phyloP scores from a whole-genome alignment of 1,140 invertebrate species.

The Halyomorpha halys region DNA sequence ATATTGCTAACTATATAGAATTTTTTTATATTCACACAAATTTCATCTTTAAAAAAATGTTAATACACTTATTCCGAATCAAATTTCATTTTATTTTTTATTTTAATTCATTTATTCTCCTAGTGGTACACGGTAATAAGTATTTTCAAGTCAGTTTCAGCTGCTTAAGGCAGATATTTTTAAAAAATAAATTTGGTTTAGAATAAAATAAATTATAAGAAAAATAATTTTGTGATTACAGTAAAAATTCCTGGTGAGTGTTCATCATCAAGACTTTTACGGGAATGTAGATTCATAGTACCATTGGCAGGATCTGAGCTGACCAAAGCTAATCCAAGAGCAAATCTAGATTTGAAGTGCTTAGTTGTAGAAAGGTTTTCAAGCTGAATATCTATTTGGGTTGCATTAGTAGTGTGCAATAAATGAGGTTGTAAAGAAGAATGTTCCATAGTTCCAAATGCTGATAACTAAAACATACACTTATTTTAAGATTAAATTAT shows the following conservation, averaged over 20 bases:
- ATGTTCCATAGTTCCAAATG: conserved; percentile 43
- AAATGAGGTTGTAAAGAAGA: conserved; percentile 46
- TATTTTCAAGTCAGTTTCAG: no score
- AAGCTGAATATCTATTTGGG: conserved; percentile 49
- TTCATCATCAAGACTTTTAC: conserved; percentile 56
- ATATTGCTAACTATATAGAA: no score
- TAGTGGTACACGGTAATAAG: no score
- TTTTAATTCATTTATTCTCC: no score
- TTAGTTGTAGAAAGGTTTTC: conserved; percentile 41
- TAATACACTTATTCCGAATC: no score
- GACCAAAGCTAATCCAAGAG: conserved; percentile 44
- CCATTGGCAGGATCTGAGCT: conserved; percentile 36
- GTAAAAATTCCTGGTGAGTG: conserved; percentile 60
- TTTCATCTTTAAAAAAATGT: no score
- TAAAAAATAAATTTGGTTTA: no score
- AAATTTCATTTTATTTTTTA: no score
- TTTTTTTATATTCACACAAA: no score
- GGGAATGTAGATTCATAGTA: conserved; percentile 38
- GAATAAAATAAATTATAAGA: conserved; percentile 4
- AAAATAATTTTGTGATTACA: conserved; percentile 36
- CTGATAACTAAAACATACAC: conserved; percentile 39
- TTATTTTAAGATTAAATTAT: no score
- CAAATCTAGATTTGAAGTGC: conserved; percentile 47
- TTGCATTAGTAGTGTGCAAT: conserved; percentile 50
- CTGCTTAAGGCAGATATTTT: no score